phyloP scores from a whole-genome alignment of 2,113 vertebrate genomes.

The Chionis minor region DNA sequence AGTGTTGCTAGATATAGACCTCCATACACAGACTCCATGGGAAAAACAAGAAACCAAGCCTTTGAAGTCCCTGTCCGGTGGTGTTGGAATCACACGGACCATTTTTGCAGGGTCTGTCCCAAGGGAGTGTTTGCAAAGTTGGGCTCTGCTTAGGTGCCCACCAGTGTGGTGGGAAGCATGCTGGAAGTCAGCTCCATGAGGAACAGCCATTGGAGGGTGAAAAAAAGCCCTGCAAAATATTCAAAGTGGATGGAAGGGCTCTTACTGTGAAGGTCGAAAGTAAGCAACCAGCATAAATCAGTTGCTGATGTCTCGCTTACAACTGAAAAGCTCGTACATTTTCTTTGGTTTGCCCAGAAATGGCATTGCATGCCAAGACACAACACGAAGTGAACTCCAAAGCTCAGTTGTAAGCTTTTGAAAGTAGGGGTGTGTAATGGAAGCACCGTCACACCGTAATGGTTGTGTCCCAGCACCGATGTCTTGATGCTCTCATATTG shows the following conservation, averaged over 20 bases:
- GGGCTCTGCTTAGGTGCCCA: background rate
- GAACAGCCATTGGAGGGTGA: background rate
- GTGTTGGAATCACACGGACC: background rate
- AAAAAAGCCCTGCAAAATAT: background rate
- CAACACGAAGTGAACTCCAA: background rate
- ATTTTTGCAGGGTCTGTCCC: background rate
- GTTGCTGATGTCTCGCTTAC: background rate
- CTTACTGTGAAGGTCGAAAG: background rate
- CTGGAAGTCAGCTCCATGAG: background rate
- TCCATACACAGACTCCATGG: background rate
- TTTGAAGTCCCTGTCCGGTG: background rate
- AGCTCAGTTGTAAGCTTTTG: background rate
- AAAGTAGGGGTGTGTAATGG: background rate
- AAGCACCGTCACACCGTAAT: fast-evolving
- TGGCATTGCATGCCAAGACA: background rate
- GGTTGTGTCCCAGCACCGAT: fast-evolving
- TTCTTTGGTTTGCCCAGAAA: background rate
- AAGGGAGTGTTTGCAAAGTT: background rate
- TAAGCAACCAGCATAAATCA: background rate
- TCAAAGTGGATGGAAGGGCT: background rate
- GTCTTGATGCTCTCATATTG: background rate
- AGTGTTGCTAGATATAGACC: fast-evolving
- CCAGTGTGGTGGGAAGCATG: background rate
- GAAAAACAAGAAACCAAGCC: background rate
- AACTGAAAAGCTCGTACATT: background rate